Conservation (phyloP, 2,888 invertebrate genomes). For the Chirona hameri region DNA sequence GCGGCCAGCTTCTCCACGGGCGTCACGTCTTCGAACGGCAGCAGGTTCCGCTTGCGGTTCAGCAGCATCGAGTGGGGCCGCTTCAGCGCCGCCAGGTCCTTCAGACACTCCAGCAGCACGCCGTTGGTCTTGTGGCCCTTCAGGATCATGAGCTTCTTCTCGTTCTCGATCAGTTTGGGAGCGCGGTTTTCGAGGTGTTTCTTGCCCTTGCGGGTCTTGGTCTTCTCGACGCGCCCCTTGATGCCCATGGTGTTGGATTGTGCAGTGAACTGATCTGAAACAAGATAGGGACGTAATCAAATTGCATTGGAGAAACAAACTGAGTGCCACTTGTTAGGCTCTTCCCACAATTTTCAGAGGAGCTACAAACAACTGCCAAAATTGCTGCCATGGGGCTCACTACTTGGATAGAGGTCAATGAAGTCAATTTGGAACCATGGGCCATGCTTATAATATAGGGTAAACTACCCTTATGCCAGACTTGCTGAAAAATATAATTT, state of each 20-base stretch:
- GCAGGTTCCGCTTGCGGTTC: conserved; percentile 77
- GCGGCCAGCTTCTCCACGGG: conserved; percentile 66
- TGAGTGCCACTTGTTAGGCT: too few relatives aligned
- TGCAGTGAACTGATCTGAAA: neutral
- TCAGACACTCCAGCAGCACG: conserved; percentile 62
- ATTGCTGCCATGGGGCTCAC: too few relatives aligned
- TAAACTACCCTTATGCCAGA: too few relatives aligned
- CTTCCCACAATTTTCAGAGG: too few relatives aligned
- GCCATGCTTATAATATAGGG: too few relatives aligned
- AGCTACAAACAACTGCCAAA: too few relatives aligned
- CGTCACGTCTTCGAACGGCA: conserved; percentile 87
- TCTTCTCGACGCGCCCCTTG: neutral
- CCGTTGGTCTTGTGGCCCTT: conserved; percentile 71
- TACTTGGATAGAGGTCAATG: too few relatives aligned
- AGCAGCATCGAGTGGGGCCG: conserved; percentile 77
- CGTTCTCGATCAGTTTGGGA: conserved; percentile 82
- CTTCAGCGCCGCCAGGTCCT: conserved; percentile 78
- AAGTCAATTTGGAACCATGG: too few relatives aligned
- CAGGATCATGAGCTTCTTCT: conserved; percentile 76
- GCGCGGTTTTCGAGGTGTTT: conserved; percentile 72
- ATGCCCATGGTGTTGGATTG: neutral
- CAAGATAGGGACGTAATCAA: too few relatives aligned
- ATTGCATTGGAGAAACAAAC: too few relatives aligned
- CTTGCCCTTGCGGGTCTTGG: conserved; percentile 83
- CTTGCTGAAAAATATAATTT: too few relatives aligned